Evolutionary conservation across 2,113 vertebrate species (phyloP), one percentile per base, ranked within the genome.

Genomic region (Bujurquina vittata): DNA sequence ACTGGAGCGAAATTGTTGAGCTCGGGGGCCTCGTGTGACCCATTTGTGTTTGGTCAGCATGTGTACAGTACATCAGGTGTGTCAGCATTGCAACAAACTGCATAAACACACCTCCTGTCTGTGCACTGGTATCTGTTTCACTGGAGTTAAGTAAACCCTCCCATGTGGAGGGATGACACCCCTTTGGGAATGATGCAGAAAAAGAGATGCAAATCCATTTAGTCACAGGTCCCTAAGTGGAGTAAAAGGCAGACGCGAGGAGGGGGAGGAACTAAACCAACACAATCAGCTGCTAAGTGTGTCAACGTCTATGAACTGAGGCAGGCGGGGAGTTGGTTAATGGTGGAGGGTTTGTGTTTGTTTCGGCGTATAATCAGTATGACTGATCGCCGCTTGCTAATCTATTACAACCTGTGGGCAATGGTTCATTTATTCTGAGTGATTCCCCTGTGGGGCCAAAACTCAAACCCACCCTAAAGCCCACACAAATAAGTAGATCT

Each of bases 141-240:
- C 80, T 23, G 75, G 60, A 79, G 46, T 72, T 54, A 72, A 72
- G 4, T 33, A 72, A 72, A 72, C 46, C 18, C 26, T 72, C 46
- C 46, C 84, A 54, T 69, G 84, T 33, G 80, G 67, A 78, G 82
- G 73, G 73, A 85, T 87, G 80, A 80, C 87, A 81, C 61, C 84
- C 80, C 69, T 78, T 77, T 85, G 87, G 80, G 89, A 91, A 79
- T 84, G 57, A 89, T 77, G 77, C 76, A 17, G 62, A 62, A 77
- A 77, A 73, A 82, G 82, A 91, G 85, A 91, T 86, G 87, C 83
- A 91, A 94, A 95, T 93, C 91, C 83, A 35, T 87, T 95, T 94
- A 91, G 93, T 93, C 89, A 91, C 92, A 92, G 72, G 81, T 87
- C 78, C 82, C 79, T 49, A 35, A 74, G 84, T 83, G 85, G 75